Percentiles rank a stretch among this genome's conserved stretches.
Evolutionary conservation across 2,797 vertebrate genomes (phyloP).

Genomic region (Anguilla megastoma): DNA sequence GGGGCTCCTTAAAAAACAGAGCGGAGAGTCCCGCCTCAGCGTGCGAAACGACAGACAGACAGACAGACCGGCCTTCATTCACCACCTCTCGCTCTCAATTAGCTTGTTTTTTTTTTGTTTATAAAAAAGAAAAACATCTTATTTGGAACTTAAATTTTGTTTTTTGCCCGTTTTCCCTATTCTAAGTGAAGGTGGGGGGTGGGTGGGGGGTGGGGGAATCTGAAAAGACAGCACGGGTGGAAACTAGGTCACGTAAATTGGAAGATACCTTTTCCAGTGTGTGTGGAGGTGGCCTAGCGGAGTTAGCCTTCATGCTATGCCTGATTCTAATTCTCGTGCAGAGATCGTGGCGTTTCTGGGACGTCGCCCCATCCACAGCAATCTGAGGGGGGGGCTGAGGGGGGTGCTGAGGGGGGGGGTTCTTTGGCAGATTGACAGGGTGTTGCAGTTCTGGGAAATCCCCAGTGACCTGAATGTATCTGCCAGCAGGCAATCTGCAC

Average conservation of each 20-base stretch:
- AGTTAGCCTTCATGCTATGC: too few species aligned
- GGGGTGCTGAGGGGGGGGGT: neutral
- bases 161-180: too few species aligned
- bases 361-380: too few species aligned
- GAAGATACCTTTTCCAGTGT: neutral
- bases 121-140: too few species aligned
- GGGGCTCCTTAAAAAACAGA: neutral
- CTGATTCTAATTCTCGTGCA: neutral
- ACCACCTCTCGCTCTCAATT: too few species aligned
- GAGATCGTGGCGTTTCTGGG: neutral
- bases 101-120: too few species aligned
- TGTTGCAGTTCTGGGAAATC: neutral
- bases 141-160: too few species aligned
- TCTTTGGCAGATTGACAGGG: neutral
- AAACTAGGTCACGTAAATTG: neutral
- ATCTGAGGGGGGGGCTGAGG: neutral
- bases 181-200: too few species aligned
- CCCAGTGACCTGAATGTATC: neutral
- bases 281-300: too few species aligned
- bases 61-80: neutral
- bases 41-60: neutral
- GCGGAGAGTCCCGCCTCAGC: too few species aligned
- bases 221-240: too few species aligned
- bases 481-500: neutral
- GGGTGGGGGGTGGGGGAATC: too few species aligned